Base-by-base conservation (phyloP, 2,888 invertebrate genomes). In the Drosophila gaucha region DNA sequence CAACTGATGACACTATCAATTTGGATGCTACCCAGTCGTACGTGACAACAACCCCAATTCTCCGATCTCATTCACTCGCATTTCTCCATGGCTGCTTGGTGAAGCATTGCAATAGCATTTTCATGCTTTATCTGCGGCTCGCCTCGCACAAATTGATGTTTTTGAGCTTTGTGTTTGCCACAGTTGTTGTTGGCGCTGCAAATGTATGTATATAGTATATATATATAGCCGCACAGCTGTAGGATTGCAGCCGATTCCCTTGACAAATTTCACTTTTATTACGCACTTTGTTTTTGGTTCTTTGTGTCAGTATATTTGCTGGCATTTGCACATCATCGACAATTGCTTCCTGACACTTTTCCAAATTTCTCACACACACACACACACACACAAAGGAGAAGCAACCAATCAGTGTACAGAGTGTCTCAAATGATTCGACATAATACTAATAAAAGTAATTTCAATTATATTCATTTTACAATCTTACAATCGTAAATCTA, bases 1-100 rank as follows among this genome's bases (percentile, higher is more conserved):
- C 71, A 85, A 85, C 71, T 85, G 85, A 80, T 85, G 79, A 85
- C 78, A 85, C 85, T 80, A 85, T 78, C 79, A 80, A 78, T 80
- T 80, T 68, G 55, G 67, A 57, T 65, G 71, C 58, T 46, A 50
- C 50, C 67, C 47, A 36, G 35, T 56, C 33, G 49, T 52, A 16
- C 46, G 44, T 44, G 31, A 41, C 47, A 38, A 44, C 22, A 30
- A 16, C 38, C 30, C 35, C 10, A 18, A 31, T 35, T 3, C 49
- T 5, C 35, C 16, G 1, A 49, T 6, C 47, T 30, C 28, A 30
- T n/a, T n/a, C 30, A 10, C 4, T 9, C 22, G 1, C n/a, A 20
- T 6, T 39, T n/a, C 24, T 6, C 24, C 35, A 20, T 10, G 10
- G 22, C 26, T 47, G 36, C 31, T 44, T 50, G 43, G 54, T 66